Conservation (phyloP, 2,888 invertebrate species). For the Linnaemya vulpina region DNA sequence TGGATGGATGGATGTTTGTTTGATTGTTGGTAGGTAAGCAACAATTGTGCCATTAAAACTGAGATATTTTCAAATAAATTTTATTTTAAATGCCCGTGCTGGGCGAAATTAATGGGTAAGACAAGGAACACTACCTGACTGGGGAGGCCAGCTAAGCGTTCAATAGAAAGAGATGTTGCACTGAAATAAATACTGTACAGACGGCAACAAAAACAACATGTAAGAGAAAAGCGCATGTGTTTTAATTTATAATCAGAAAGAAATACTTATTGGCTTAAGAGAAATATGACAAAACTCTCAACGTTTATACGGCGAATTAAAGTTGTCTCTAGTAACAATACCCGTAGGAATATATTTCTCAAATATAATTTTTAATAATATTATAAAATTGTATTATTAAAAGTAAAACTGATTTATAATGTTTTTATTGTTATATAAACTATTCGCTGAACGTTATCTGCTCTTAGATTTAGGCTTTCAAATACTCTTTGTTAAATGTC, state of each 20-base stretch:
- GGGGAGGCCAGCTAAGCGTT: slow-evolving; percentile 51
- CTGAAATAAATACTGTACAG: slow-evolving; percentile 37
- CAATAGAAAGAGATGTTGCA: slow-evolving; percentile 65
- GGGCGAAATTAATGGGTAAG: slow-evolving; percentile 49
- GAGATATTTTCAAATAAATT: slow-evolving; percentile 69
- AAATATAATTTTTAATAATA: too few species aligned
- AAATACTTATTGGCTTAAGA: slow-evolving; percentile 22
- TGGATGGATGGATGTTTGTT: slow-evolving; percentile 41
- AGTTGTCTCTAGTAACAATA: not conserved
- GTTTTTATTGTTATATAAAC: too few species aligned
- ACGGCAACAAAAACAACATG: slow-evolving; percentile 31
- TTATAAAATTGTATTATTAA: too few species aligned
- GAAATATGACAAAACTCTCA: not conserved
- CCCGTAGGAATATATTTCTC: not conserved
- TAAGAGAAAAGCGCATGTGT: slow-evolving; percentile 71
- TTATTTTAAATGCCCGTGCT: slow-evolving; percentile 59
- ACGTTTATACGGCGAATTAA: slow-evolving; percentile 70
- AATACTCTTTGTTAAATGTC: not conserved
- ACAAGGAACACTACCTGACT: slow-evolving; percentile 71
- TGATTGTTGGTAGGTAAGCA: slow-evolving; percentile 74
- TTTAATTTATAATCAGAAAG: slow-evolving; percentile 49
- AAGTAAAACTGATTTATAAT: too few species aligned
- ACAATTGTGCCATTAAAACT: slow-evolving; percentile 81
- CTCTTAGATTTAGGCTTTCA: slow-evolving; percentile 22
- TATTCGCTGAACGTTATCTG: not conserved